Evolutionary conservation across 2,888 invertebrate genomes (phyloP), one percentile per base, ranked within the genome.

Genomic region (Tetragonisca angustula): DNA sequence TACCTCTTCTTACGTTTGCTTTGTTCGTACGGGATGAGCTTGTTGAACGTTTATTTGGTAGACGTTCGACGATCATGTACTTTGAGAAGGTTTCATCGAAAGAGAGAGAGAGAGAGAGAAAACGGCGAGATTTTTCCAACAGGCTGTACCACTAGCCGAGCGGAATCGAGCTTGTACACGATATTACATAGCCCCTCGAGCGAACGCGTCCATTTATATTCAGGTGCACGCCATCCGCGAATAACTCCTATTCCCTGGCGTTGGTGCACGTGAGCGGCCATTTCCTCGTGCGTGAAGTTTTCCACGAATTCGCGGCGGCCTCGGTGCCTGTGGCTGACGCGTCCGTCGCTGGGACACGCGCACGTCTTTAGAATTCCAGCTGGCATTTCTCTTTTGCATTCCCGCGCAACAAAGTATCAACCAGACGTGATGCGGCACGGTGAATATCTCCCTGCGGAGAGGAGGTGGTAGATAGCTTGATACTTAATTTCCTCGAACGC

Each of bases 131-230:
- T 4, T 9, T 27, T 43, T n/a, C 50, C 15, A n/a, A 27, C 21
- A 13, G 36, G 5, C 61, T 24, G 69, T 24, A n/a, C 59, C 9
- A 36, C 2, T 4, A n/a, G 49, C 17, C 49, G 81, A 84, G 87
- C 83, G 85, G 86, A 91, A 89, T 91, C 90, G 89, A 91, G 89
- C 87, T 89, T 83, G 87, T 88, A 88, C 88, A 84, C 81, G 90
- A 90, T 89, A 90, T 91, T 90, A 90, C 89, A 90, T 68, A 83
- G 85, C 54, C 71, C 52, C 43, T 65, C 61, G 72, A 67, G 67
- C 76, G 73, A 74, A 49, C 59, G 73, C 76, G 69, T 79, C 80
- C 88, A 86, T 88, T 85, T 88, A 83, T 87, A 87, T 87, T 87
- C 87, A 81, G 83, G 85, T 71, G 69, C 70, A 73, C 68, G 50